Evolutionary conservation across 2,113 vertebrate genomes (phyloP), one percentile per base, ranked within the genome.

Genomic region (Nansenia antarctica): DNA sequence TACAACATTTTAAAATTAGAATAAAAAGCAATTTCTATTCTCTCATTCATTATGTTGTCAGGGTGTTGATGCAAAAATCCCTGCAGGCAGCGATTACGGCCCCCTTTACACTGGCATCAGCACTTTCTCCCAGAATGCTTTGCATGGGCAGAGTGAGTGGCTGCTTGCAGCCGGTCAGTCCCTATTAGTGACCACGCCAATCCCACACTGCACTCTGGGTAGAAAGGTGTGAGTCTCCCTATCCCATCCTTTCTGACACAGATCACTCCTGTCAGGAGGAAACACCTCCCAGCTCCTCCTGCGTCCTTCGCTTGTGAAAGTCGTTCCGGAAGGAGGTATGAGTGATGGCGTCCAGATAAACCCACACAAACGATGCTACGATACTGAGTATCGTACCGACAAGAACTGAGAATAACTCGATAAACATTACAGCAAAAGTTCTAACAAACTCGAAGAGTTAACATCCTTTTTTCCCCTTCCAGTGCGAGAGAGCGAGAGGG

Each of bases 101-200:
- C 9, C n/a, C 18, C 20, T n/a, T 20, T 20, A 20, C 39, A 15
- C 39, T 42, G 37, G n/a, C 0, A 4, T 63, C 52, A 34, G 60
- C 39, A 47, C 20, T 72, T 72, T 49, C 27, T 72, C 42, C 34
- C n/a, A 35, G n/a, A 39, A 35, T 53, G 20, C 45, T 22, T 9
- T 62, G 55, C 42, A 30, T 20, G 9, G 7, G 26, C 26, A 20
- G 24, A 9, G 9, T 30, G 62, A 70, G 9, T 20, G 18, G 52
- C 60, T 49, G 65, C 77, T 67, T 70, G 69, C 79, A 26, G 55
- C 29, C 53, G 55, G 71, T 77, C 69, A 77, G 30, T 68, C 52
- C 64, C 60, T 49, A 79, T 86, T 68, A 78, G 66, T 63, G 76
- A 65, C 37, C 57, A 29, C 60, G 60, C 53, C 76, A 71, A 34